These are phyloP conservation scores for Ochropacha duplaris DNA, from an alignment of 2,888 invertebrate species.

Conservation along the genomic window DNA sequence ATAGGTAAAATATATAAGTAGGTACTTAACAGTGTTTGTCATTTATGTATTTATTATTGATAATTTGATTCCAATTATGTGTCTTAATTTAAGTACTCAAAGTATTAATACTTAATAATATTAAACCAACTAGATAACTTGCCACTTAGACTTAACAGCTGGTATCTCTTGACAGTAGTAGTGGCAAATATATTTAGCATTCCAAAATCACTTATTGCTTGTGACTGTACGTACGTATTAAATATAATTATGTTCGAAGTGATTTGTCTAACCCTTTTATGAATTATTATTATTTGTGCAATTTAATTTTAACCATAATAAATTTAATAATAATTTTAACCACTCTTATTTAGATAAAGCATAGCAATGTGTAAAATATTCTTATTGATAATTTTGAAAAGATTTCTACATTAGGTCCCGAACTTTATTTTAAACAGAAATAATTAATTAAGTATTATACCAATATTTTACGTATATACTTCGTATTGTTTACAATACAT, in stretches of 20 bases:
- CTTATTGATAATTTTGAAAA: neutral
- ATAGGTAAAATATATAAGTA: too few species aligned
- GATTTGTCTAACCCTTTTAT: conserved; percentile 21
- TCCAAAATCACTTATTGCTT: conserved; percentile 32
- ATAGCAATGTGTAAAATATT: conserved; percentile 5
- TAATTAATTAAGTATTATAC: neutral
- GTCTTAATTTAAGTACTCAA: neutral
- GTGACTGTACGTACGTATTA: conserved; percentile 33
- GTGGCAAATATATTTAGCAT: neutral
- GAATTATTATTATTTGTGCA: conserved; percentile 33
- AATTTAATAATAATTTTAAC: too few species aligned
- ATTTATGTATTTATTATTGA: neutral
- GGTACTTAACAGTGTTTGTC: neutral
- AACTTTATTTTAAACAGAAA: neutral
- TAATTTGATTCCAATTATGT: neutral
- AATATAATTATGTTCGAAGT: conserved; percentile 13
- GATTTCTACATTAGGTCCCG: neutral
- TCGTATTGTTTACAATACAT: too few species aligned
- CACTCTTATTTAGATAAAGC: conserved; percentile 21
- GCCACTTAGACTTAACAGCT: too few species aligned
- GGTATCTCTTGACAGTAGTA: too few species aligned
- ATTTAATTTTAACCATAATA: conserved; percentile 35
- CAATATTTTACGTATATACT: too few species aligned
- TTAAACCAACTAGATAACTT: too few species aligned
- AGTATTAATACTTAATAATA: neutral